Evolutionary conservation across 2,888 invertebrate genomes (phyloP).

Genomic region (Hirtodrosophila histrioides): DNA sequence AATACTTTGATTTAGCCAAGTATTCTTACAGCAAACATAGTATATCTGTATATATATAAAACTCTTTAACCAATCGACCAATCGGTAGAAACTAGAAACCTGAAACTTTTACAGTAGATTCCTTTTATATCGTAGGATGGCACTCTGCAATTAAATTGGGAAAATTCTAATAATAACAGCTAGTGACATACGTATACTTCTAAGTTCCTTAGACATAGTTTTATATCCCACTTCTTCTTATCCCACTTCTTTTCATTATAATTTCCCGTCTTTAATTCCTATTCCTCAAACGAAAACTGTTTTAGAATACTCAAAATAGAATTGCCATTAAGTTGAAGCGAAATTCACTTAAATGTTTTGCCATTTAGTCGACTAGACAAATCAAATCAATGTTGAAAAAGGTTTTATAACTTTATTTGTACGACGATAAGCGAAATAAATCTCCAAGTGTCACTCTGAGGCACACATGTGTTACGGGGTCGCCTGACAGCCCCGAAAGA

Average conservation of each 20-base stretch:
- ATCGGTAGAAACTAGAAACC: too few species aligned
- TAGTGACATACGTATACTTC: too few species aligned
- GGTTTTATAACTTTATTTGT: slow-evolving; percentile 75
- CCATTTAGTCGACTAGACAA: slow-evolving; percentile 44
- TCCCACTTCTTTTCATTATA: background rate
- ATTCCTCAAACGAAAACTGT: too few species aligned
- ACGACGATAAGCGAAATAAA: slow-evolving; percentile 72
- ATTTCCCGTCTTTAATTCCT: too few species aligned
- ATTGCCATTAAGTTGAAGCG: slow-evolving; percentile 22
- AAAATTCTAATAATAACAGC: too few species aligned
- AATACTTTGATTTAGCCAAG: background rate
- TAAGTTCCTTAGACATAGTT: too few species aligned
- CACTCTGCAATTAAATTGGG: too few species aligned
- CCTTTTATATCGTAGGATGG: too few species aligned
- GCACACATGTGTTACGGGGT: slow-evolving; percentile 58
- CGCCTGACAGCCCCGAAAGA: slow-evolving; percentile 37
- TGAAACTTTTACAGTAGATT: too few species aligned
- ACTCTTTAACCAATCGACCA: too few species aligned
- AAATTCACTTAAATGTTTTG: slow-evolving; percentile 49
- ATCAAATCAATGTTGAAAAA: slow-evolving; percentile 60
- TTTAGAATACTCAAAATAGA: background rate
- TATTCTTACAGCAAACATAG: background rate
- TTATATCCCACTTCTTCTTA: background rate
- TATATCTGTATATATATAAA: too few species aligned
- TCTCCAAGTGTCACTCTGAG: slow-evolving; percentile 69